Conservation (phyloP, 2,113 vertebrate species). For the Ammodramus savannarum region DNA sequence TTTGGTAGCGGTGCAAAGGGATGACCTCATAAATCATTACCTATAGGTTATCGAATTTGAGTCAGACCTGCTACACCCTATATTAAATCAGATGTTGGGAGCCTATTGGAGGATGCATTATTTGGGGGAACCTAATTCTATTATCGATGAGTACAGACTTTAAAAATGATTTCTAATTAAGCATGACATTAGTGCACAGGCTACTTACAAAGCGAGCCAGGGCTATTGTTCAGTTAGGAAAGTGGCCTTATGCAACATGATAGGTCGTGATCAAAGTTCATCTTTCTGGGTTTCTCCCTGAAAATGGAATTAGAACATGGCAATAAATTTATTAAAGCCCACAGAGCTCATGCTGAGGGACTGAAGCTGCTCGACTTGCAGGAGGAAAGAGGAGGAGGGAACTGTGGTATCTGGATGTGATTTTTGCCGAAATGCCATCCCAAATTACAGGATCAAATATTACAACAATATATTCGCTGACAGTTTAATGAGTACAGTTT, state of each 20-base stretch:
- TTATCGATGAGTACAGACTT: conserved; percentile 62
- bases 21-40: conserved; percentile 74
- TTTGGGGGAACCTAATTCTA: conserved; percentile 64
- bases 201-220: conserved; percentile 42
- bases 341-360: conserved; percentile 20
- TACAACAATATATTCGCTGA: conserved; percentile 74
- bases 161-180: conserved; percentile 66
- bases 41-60: conserved; percentile 62
- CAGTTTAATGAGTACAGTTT: conserved; percentile 82
- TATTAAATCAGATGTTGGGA: conserved; percentile 66
- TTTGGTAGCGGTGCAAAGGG: conserved; percentile 59
- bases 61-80: conserved; percentile 52
- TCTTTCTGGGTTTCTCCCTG: conserved; percentile 57
- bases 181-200: conserved; percentile 60
- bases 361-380: conserved; percentile 50
- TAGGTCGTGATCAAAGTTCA: conserved; percentile 36
- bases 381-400: conserved; percentile 38
- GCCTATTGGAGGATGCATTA: conserved; percentile 52
- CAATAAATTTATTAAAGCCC: conserved; percentile 64
- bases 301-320: conserved; percentile 66
- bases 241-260: conserved; percentile 48
- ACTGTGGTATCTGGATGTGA: conserved; percentile 74
- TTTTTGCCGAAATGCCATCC: conserved; percentile 78
- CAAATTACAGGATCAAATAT: conserved; percentile 79
- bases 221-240: conserved; percentile 61